Conservation (phyloP, 1,140 invertebrate genomes). For the Adoxophyes honmai region DNA sequence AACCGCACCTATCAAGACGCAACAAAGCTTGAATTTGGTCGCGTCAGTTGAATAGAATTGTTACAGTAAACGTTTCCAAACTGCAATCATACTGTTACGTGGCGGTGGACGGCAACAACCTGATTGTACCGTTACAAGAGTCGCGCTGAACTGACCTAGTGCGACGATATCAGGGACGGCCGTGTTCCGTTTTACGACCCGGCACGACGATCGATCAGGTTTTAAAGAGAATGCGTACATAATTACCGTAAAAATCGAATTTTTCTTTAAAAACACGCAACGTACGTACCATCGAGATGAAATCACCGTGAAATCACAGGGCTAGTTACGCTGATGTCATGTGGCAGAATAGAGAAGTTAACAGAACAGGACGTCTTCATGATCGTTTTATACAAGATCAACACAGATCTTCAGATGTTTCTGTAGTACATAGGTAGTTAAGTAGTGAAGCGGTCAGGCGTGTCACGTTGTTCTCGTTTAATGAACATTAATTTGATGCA, state of each 20-base stretch:
- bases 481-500: slow-evolving; percentile 71
- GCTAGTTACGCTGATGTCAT: no score
- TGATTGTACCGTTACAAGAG: slow-evolving; percentile 74
- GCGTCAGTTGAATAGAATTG: slow-evolving; percentile 25
- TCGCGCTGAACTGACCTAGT: slow-evolving; percentile 73
- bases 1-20: slow-evolving; percentile 24
- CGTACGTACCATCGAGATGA: slow-evolving; percentile 34
- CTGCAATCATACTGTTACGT: slow-evolving; percentile 71
- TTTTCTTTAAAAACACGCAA: not conserved
- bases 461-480: slow-evolving; percentile 45
- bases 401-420: slow-evolving; percentile 26
- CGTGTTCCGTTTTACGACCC: slow-evolving; percentile 52
- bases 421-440: slow-evolving; percentile 10
- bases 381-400: slow-evolving; percentile 31
- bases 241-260: not conserved
- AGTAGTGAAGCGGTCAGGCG: slow-evolving; percentile 30
- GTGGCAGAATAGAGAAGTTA: slow-evolving; percentile 24
- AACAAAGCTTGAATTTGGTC: slow-evolving; percentile 39
- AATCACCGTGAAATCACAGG: slow-evolving; percentile 41
- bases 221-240: not conserved
- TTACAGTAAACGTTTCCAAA: slow-evolving; percentile 62
- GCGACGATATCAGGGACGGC: slow-evolving; percentile 67
- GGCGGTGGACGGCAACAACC: slow-evolving; percentile 63
- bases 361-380: slow-evolving; percentile 46
- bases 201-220: slow-evolving; percentile 21